phyloP scores from a whole-genome alignment of 2,797 vertebrate genomes.

The Eulemur mongoz region DNA sequence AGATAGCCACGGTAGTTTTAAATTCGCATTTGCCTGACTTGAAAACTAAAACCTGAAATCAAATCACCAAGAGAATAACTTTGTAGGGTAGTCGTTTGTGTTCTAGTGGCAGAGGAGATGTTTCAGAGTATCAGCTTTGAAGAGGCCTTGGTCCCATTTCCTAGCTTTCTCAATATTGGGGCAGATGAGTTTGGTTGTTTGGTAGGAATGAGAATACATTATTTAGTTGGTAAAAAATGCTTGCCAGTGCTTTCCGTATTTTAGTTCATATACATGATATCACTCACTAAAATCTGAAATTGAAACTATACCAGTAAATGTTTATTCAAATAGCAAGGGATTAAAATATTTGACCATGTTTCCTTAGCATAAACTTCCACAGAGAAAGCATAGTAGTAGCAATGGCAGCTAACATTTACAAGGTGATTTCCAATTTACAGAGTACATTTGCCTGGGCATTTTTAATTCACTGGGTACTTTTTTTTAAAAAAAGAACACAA shows the following conservation, averaged over 20 bases:
- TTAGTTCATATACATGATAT: background rate
- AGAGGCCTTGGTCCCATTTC: background rate
- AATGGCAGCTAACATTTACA: background rate
- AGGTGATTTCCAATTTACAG: background rate
- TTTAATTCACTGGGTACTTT: background rate
- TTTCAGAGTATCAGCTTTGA: background rate
- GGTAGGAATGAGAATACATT: background rate
- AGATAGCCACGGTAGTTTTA: background rate
- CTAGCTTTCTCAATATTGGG: background rate
- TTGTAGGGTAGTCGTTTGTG: background rate
- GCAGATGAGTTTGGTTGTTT: background rate
- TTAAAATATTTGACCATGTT: background rate
- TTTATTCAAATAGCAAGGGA: background rate
- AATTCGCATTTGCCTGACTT: background rate
- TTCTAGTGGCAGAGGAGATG: background rate
- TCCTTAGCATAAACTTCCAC: background rate
- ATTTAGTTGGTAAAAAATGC: background rate
- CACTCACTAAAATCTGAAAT: background rate
- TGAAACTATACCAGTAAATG: background rate
- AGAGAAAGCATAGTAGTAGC: background rate
- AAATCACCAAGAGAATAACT: background rate
- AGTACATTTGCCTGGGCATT: background rate
- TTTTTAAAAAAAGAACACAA: background rate
- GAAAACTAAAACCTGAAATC: conserved; percentile 20
- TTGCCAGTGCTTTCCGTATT: background rate